phyloP scores from a whole-genome alignment of 2,797 vertebrate species.

The Sebastes reedi region DNA sequence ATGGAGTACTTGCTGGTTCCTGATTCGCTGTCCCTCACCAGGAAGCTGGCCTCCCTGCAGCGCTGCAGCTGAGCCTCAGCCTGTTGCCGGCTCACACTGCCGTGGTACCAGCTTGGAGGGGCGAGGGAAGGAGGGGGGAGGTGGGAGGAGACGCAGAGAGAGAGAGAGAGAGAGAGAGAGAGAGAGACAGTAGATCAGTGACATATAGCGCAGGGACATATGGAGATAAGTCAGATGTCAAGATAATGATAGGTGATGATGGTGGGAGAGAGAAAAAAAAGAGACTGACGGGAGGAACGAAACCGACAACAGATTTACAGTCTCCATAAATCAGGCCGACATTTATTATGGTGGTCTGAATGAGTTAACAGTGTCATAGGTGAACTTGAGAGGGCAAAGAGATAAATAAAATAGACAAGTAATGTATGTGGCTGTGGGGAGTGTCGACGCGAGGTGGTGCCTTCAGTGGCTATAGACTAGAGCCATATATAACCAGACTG shows the following conservation, averaged over 20 bases:
- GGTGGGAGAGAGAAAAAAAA: background rate
- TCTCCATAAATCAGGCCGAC: slow-evolving; percentile 18
- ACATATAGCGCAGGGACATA: slow-evolving; percentile 57
- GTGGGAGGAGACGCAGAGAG: background rate
- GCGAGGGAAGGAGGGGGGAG: background rate
- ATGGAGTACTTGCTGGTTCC: slow-evolving; percentile 97
- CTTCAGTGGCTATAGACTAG: slow-evolving; percentile 45
- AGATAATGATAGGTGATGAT: slow-evolving; percentile 40
- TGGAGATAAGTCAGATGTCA: slow-evolving; percentile 61
- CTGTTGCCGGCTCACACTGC: slow-evolving; percentile 91
- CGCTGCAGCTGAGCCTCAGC: slow-evolving; percentile 92
- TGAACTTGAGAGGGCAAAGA: slow-evolving; percentile 19
- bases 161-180: slow-evolving; percentile 35
- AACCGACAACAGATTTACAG: slow-evolving; percentile 11
- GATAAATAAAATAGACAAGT: slow-evolving; percentile 9
- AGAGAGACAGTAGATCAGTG: slow-evolving; percentile 54
- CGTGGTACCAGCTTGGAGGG: slow-evolving; percentile 88
- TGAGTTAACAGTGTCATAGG: slow-evolving; percentile 22
- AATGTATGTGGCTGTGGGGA: too few species aligned
- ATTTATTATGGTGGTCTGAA: background rate
- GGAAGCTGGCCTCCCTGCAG: slow-evolving; percentile 93
- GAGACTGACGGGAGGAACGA: background rate
- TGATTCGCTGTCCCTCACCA: slow-evolving; percentile 95
- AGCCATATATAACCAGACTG: slow-evolving; percentile 39
- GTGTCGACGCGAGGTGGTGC: slow-evolving; percentile 23